These are phyloP conservation scores for Platycheirus rosarum DNA, from an alignment of 2,888 invertebrate species.

Conservation along the genomic window DNA sequence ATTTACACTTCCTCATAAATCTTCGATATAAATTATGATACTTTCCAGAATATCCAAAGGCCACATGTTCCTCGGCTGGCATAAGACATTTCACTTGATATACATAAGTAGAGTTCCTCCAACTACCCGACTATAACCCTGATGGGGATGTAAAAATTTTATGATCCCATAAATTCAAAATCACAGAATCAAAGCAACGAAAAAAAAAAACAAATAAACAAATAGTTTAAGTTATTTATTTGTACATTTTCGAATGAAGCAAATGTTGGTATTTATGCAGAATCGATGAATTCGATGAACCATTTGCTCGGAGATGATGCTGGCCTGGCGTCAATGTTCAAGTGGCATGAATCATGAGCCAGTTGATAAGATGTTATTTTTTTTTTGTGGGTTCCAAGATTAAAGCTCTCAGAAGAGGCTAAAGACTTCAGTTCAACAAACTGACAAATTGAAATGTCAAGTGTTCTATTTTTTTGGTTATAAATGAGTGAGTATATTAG, in stretches of 20 bases:
- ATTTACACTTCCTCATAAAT: constrained; percentile 27
- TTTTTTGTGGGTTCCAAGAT: constrained; percentile 11
- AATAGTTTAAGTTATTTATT: constrained; percentile 31
- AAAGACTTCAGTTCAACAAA: constrained; percentile 38
- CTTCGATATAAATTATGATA: constrained; percentile 9
- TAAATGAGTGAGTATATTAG: not conserved
- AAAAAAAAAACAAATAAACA: constrained; percentile 34
- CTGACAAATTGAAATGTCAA: constrained; percentile 19
- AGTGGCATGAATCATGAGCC: constrained; percentile 15
- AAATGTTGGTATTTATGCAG: constrained; percentile 9
- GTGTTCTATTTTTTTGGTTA: constrained; percentile 5
- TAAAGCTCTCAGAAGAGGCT: constrained; percentile 12
- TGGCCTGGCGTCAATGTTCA: constrained; percentile 11
- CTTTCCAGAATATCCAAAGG: not conserved
- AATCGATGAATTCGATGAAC: constrained; percentile 46
- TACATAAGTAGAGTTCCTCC: not conserved
- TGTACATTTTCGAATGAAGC: constrained; percentile 21
- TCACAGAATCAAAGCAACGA: too few species aligned
- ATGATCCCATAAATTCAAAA: constrained; percentile 53
- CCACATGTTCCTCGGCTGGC: constrained; percentile 6
- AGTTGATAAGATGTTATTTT: constrained; percentile 26
- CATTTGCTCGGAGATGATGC: constrained; percentile 14
- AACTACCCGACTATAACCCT: constrained; percentile 16
- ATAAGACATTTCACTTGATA: constrained; percentile 28
- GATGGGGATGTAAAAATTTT: constrained; percentile 18